phyloP scores from a whole-genome alignment of 2,797 vertebrate species.

The Psittacula derbiana region DNA sequence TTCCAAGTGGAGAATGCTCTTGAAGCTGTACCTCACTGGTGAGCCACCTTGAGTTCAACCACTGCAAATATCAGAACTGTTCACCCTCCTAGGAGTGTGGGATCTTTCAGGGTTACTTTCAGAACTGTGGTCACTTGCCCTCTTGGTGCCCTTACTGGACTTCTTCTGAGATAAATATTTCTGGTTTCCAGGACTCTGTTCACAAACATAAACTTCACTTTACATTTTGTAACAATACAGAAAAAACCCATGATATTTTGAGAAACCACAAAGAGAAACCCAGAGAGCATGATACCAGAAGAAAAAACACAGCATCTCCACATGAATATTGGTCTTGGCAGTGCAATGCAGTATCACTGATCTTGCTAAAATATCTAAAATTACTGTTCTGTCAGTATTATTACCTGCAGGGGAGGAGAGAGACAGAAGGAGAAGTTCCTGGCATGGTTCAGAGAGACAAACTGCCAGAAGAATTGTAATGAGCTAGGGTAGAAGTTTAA shows the following conservation, averaged over 20 bases:
- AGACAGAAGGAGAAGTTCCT: not conserved
- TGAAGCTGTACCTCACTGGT: not conserved
- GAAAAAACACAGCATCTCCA: conserved; percentile 33
- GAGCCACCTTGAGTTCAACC: not conserved
- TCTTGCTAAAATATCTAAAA: conserved; percentile 38
- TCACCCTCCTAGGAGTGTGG: not conserved
- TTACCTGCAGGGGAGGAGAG: conserved; percentile 16
- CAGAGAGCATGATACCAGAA: conserved; percentile 7
- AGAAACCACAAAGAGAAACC: conserved; percentile 32
- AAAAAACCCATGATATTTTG: not conserved
- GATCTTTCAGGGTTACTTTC: not conserved
- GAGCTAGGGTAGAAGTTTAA: not conserved
- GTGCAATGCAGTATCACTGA: not conserved
- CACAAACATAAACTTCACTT: conserved; percentile 47
- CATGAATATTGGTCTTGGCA: conserved; percentile 57
- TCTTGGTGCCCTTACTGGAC: not conserved
- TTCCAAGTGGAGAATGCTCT: not conserved
- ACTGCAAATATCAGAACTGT: not conserved
- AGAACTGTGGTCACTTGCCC: not conserved
- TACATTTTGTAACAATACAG: conserved; percentile 36
- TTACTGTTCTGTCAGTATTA: not conserved
- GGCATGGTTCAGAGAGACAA: not conserved
- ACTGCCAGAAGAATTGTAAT: not conserved
- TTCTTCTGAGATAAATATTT: conserved; percentile 24
- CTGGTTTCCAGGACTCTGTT: conserved; percentile 7